Conservation (phyloP, 2,797 vertebrate species). For the Eremophila alpestris region DNA sequence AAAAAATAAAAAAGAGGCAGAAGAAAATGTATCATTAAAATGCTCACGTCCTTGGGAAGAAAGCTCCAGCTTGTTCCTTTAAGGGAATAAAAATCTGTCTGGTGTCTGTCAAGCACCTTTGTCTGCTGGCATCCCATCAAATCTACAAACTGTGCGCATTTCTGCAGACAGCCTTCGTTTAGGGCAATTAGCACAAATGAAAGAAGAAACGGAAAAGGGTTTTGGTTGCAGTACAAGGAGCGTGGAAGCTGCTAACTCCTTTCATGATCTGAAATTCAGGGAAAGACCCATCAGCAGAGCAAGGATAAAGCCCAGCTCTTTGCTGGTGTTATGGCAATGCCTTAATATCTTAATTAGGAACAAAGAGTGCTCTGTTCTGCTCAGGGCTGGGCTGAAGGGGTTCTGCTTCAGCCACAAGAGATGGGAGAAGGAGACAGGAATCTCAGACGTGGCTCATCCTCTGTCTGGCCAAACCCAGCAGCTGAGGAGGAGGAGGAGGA, state of each 20-base stretch:
- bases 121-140: neutral
- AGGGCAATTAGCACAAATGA: neutral
- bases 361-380: neutral
- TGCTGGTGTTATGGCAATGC: neutral
- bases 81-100: neutral
- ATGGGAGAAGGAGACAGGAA: neutral
- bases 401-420: neutral
- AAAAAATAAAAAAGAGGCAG: neutral
- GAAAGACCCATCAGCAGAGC: neutral
- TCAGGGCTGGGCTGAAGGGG: neutral
- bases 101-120: neutral
- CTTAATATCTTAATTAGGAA: neutral
- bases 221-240: neutral
- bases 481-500: too few relatives aligned
- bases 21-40: slow-evolving; percentile 7
- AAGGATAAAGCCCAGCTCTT: neutral
- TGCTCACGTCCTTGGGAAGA: neutral
- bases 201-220: neutral
- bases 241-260: neutral
- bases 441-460: fast-evolving
- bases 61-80: neutral
- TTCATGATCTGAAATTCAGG: neutral
- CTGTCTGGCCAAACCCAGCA: neutral
- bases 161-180: neutral
- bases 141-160: neutral